Percentiles rank a stretch among this genome's conserved stretches.
phyloP scores from a whole-genome alignment of 2,797 vertebrate genomes.

The Catharus ustulatus region DNA sequence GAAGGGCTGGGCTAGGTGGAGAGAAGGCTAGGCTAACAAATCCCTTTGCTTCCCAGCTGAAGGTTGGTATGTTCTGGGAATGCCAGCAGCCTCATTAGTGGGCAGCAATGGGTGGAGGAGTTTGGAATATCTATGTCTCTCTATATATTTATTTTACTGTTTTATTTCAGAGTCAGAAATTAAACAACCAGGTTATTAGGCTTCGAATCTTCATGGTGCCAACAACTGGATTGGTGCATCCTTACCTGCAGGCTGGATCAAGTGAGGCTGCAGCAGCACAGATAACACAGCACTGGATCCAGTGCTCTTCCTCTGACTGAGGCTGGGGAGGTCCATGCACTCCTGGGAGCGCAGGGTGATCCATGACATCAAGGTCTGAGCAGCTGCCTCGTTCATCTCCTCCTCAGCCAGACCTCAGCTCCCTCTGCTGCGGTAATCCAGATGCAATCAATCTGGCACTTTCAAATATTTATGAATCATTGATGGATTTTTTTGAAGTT shows the following conservation, averaged over 20 bases:
- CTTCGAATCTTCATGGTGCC: not conserved
- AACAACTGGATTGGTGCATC: not conserved
- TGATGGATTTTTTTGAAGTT: slow-evolving; percentile 67
- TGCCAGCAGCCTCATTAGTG: not conserved
- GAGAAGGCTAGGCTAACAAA: not conserved
- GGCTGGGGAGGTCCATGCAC: not conserved
- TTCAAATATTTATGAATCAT: slow-evolving; percentile 78
- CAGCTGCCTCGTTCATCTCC: not conserved
- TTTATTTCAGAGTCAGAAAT: not conserved
- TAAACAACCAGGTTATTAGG: not conserved
- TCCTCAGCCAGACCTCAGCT: not conserved
- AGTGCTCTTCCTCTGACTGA: not conserved
- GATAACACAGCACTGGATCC: not conserved
- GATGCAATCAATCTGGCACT: slow-evolving; percentile 48
- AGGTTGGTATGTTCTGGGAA: not conserved
- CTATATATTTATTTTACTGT: not conserved
- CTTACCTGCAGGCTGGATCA: not conserved
- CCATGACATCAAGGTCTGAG: not conserved
- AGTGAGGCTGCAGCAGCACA: not conserved
- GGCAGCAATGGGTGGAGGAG: not conserved
- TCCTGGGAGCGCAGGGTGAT: not conserved
- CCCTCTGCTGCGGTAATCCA: not conserved
- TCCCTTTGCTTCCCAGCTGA: not conserved
- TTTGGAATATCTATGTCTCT: not conserved
- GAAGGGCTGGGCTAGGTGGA: not conserved